Percentiles rank a stretch among this genome's conserved stretches.
phyloP scores from a whole-genome alignment of 1,140 invertebrate genomes.

The Littorina saxatilis region DNA sequence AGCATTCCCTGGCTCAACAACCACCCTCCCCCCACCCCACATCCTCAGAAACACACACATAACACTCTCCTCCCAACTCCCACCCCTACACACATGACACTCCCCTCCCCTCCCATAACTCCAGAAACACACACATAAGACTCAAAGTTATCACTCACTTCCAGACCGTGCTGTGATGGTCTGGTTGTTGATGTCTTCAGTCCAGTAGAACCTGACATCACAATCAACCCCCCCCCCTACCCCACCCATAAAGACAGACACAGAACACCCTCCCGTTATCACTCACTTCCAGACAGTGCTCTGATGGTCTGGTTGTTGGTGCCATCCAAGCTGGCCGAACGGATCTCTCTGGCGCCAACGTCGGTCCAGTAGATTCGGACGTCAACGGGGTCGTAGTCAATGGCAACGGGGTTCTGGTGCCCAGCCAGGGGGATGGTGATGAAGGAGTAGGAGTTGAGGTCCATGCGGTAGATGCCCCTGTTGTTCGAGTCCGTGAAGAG shows the following conservation, averaged over 20 bases:
- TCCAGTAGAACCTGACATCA: too few relatives aligned
- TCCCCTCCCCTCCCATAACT: too few relatives aligned
- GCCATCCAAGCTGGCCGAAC: constrained; percentile 86
- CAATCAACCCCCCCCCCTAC: too few relatives aligned
- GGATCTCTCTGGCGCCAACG: constrained; percentile 85
- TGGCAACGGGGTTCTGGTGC: constrained; percentile 81
- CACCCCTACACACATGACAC: too few relatives aligned
- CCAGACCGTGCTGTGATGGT: constrained; percentile 39
- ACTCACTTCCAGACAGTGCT: constrained; percentile 41
- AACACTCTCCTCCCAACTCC: neutral
- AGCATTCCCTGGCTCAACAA: too few relatives aligned
- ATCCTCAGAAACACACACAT: constrained; percentile 13
- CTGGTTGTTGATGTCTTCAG: too few relatives aligned
- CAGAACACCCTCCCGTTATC: too few relatives aligned
- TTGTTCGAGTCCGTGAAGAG: constrained; percentile 57
- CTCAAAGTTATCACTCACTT: constrained; percentile 44
- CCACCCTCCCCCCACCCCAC: too few relatives aligned
- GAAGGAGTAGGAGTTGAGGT: constrained; percentile 55
- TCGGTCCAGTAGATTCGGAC: constrained; percentile 93
- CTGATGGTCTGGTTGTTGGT: constrained; percentile 44
- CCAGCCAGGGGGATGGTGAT: constrained; percentile 51
- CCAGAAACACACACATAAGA: neutral
- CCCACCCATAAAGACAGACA: neutral
- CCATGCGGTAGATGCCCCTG: constrained; percentile 59
- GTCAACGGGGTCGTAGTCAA: constrained; percentile 93